Evolutionary conservation across 2,888 invertebrate species (phyloP), one percentile per base, ranked within the genome.

Genomic region (Idaea dimidiata): DNA sequence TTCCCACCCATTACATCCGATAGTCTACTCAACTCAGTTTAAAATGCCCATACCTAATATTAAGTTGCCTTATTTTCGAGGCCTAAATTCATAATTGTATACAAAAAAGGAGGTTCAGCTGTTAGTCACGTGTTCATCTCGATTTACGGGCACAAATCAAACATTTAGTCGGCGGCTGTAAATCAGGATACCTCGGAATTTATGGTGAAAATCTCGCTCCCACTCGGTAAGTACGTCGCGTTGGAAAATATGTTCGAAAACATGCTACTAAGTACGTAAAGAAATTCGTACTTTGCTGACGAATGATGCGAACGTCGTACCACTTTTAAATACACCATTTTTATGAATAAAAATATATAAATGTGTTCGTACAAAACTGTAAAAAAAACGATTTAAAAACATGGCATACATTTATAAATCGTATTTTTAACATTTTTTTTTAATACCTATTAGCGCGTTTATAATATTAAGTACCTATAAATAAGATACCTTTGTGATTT

Each of bases 81-180:
- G 6, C 14, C 14, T 43, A 8, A 43, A 43, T 43, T 43, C 43
- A 8, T 43, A 43, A 43, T 43, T 43, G 8, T 43, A 43, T 3
- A 43, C 43, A 43, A 43, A 43, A 43, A 43, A 8, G 14, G 70
- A 74, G 80, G 78, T 79, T 81, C 86, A 87, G 81, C 84, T 87
- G 85, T 57, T 60, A 62, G 76, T 85, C 87, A 86, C 88, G 84
- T 79, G 89, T 83, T 92, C 87, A 91, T 91, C 91, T 89, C 89
- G 88, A 92, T 92, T 90, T 90, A 90, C 86, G 89, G 78, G 87
- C 85, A 80, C 88, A 89, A 89, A 90, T 90, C 89, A 90, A 89
- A 89, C 88, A 89, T 89, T 90, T 89, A 89, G 89, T 78, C 82
- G 80, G 77, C 68, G 79, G 84, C 79, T 79, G 90, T 91, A 92